These are phyloP conservation scores for Lycodopsis pacificus DNA, from an alignment of 2,797 vertebrate genomes.

Conservation along the genomic window DNA sequence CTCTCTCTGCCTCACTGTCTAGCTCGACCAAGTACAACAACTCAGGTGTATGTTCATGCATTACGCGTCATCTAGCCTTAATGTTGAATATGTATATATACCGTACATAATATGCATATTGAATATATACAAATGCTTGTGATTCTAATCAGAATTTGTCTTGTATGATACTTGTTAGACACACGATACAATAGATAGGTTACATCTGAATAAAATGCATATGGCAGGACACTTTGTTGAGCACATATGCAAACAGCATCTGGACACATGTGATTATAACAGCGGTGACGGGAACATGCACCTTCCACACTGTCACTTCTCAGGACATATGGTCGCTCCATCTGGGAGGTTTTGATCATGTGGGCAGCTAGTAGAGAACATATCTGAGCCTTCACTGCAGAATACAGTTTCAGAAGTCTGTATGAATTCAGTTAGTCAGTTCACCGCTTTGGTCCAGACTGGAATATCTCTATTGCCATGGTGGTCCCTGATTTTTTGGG, in stretches of 20 bases:
- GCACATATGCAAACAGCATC: slow-evolving; percentile 1
- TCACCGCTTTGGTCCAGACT: not conserved
- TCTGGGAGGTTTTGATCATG: slow-evolving; percentile 29
- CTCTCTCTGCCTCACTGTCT: slow-evolving; percentile 29
- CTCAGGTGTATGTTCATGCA: slow-evolving; percentile 15
- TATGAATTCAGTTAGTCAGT: not conserved
- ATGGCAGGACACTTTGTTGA: not conserved
- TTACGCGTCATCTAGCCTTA: slow-evolving; percentile 12
- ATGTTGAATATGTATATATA: slow-evolving; percentile 15
- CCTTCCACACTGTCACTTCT: slow-evolving; percentile 26
- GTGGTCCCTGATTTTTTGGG: not conserved
- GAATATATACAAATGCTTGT: not conserved
- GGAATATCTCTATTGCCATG: not conserved
- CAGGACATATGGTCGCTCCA: slow-evolving; percentile 44
- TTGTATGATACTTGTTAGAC: not conserved
- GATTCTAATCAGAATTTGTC: not conserved
- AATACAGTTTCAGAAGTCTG: not conserved
- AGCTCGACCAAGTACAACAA: slow-evolving; percentile 32
- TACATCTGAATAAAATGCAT: not conserved
- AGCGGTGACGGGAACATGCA: slow-evolving; percentile 5
- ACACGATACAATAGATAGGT: not conserved
- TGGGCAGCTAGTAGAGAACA: not conserved
- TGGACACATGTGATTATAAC: not conserved
- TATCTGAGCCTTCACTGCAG: slow-evolving; percentile 10
- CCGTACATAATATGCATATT: not conserved